Evolutionary conservation across 2,888 invertebrate species (phyloP), one percentile per base, ranked within the genome.

Genomic region (Drosophila anceps): DNA sequence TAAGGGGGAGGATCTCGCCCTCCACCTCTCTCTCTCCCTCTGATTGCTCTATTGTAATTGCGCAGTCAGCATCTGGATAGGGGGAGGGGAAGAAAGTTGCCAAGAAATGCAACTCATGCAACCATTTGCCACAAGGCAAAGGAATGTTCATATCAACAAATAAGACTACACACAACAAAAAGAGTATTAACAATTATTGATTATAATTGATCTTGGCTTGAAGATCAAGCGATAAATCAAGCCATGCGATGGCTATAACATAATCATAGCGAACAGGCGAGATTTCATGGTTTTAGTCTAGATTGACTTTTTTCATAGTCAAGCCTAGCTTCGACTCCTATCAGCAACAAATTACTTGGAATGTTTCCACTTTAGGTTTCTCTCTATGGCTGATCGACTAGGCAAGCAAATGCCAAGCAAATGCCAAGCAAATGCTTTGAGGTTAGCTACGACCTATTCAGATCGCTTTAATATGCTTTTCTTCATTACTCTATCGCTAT

Each of bases 21-120:
- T 2, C 43, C 15, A 15, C 15, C 44, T 13, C 15, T 9, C 27
- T 4, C 27, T 9, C 27, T 4, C 46, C 15, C n/a, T 44, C 53
- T 70, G 87, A 84, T 84, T 84, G 82, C 84, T 76, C 82, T 58
- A 79, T 87, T 87, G 81, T 71, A 82, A 76, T 73, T 84, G 73
- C 66, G 24, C 51, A 63, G 75, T 57, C 51, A 54, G 27, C 65
- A 51, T n/a, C 63, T 31, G 62, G 51, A 69, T 6, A 24, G 33
- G 43, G 12, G 33, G 50, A 60, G 43, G 12, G 33, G 50, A 60
- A 64, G 75, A 69, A 57, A 57, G 57, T 27, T 7, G 46, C 31
- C 37, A 0, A 33, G 18, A 68, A 48, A 9, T 44, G 69, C 54
- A 70, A 70, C 50, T 61, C 69, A 70, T 63, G 39, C 24, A n/a